phyloP scores from a whole-genome alignment of 2,888 invertebrate species.

The Parnassius apollo region DNA sequence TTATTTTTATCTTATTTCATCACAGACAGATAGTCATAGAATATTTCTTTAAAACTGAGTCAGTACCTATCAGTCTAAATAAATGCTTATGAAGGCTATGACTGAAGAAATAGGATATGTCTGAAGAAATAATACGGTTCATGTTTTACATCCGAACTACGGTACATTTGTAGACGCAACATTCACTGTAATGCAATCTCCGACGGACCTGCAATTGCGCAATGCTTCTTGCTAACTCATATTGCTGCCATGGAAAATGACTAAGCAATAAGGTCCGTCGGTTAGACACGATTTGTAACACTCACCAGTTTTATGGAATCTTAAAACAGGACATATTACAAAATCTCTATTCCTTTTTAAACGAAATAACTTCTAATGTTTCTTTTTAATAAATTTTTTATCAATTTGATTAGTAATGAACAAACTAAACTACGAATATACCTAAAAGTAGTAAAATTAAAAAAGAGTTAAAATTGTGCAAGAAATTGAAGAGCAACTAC shows the following conservation, averaged over 20 bases:
- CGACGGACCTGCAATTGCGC: constrained; percentile 21
- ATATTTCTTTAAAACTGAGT: no score
- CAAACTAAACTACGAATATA: no score
- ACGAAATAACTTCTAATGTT: no score
- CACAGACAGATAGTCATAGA: no score
- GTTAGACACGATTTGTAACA: constrained; percentile 15
- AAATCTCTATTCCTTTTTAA: no score
- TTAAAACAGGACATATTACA: constrained; percentile 7
- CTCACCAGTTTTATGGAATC: constrained; percentile 16
- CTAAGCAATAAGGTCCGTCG: constrained; percentile 20
- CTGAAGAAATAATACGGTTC: constrained; percentile 4
- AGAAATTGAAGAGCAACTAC: no score
- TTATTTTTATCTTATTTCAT: no score
- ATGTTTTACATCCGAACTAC: constrained; percentile 3
- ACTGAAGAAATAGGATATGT: not conserved
- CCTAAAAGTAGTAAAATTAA: no score
- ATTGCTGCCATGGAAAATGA: constrained; percentile 26
- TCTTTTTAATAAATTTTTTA: no score
- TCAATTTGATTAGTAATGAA: no score
- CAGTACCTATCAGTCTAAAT: no score
- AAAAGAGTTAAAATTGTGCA: no score
- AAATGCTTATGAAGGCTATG: not conserved
- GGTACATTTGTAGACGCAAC: constrained; percentile 19
- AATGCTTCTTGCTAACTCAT: constrained; percentile 22
- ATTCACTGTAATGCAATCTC: constrained; percentile 26